phyloP scores from a whole-genome alignment of 2,113 vertebrate species.

The Cebidichthys violaceus region DNA sequence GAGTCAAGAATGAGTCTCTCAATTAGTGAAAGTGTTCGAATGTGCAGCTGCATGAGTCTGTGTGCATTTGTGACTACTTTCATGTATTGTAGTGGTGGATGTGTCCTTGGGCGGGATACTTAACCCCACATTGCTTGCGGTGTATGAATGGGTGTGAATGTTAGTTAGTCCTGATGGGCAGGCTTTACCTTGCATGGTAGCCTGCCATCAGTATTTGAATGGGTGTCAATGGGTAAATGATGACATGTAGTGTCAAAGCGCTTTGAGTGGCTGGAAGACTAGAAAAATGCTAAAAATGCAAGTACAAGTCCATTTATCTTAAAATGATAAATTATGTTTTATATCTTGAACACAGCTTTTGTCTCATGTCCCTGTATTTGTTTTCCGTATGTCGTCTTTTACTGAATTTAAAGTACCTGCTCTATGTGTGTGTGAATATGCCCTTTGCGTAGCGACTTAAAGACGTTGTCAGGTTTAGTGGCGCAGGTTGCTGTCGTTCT shows the following conservation, averaged over 20 bases:
- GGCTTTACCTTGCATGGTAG: no score
- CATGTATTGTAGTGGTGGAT: no score
- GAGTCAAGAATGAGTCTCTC: constrained; percentile 37
- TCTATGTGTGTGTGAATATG: not conserved
- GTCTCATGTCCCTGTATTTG: not conserved
- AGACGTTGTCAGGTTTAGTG: constrained; percentile 17
- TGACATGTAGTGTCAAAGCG: no score
- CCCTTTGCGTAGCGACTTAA: not conserved
- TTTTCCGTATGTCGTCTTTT: not conserved
- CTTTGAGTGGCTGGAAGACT: no score
- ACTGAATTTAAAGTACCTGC: not conserved
- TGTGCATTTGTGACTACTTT: not conserved
- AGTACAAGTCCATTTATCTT: no score
- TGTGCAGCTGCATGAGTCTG: not conserved
- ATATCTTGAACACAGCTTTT: not conserved
- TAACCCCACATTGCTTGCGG: no score
- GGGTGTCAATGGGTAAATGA: no score
- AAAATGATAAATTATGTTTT: not conserved
- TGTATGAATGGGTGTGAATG: no score
- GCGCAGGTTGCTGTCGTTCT: constrained; percentile 17
- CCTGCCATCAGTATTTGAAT: no score
- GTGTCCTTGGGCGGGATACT: no score
- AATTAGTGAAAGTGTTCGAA: not conserved
- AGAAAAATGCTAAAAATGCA: no score
- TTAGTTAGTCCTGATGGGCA: no score